Evolutionary conservation across 2,888 invertebrate species (phyloP), one percentile per base, ranked within the genome.

Genomic region (Eristalis intricaria): DNA sequence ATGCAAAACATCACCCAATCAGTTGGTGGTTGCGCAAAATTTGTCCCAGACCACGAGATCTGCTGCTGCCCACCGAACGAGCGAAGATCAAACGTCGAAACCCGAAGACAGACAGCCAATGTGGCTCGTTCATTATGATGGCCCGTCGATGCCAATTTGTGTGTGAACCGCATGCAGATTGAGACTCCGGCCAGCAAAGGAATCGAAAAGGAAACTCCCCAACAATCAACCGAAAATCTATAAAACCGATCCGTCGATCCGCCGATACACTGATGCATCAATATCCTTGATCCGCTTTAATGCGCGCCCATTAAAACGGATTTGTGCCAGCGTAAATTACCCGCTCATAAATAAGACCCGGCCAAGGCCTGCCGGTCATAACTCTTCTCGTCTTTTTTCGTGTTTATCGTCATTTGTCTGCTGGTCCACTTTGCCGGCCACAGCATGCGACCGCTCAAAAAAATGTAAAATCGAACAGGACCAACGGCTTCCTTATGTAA

Each of bases 1-100:
- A 87, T 87, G 84, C 83, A 84, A 87, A 87, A 68, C 84, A 76
- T 87, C 75, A 40, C 38, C 87, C 83, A 84, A 84, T 87, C 87
- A 76, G 58, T 56, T 74, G 19, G 26, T 13, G 50, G 29, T 8
- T 19, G 4, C 8, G n/a, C 61, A 40, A 75, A 78, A 82, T 82
- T 75, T 60, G 68, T 38, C 76, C 66, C 77, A 66, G 71, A 87
- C 84, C 79, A 69, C 76, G 73, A 76, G 69, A 74, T 8, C 8
- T 7, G 32, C 32, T 8, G 32, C 32, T 32, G 1, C 32, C 32
- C 32, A 32, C 32, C 32, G 32, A 32, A 32, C 32, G 32, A 32
- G 70, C 75, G 43, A 19, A 19, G 79, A 79, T 75, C 75, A 23
- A 38, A 13, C 8, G 13, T 38, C 38, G 38, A 11, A 81, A 32